Conservation (phyloP, 2,113 vertebrate species). For the Aythya baeri region DNA sequence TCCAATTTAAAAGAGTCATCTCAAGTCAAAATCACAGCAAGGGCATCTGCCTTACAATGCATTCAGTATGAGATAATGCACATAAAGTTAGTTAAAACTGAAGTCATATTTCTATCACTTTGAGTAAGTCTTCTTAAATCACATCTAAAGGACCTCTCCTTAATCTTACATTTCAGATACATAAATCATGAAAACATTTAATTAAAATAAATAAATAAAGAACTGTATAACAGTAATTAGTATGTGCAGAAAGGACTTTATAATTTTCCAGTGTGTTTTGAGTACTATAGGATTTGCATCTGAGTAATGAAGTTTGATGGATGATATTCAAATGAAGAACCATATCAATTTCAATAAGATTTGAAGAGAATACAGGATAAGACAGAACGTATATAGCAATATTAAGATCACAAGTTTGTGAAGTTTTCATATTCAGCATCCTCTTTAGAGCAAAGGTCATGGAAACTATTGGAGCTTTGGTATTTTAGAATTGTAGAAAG, state of each 20-base stretch:
- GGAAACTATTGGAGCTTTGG: not conserved
- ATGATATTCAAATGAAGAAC: not conserved
- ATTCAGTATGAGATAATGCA: not conserved
- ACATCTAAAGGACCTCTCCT: not conserved
- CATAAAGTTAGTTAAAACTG: not conserved
- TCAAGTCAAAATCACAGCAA: not conserved
- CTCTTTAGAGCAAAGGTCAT: not conserved
- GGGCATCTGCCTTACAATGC: not conserved
- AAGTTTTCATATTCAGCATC: not conserved
- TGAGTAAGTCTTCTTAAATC: not conserved
- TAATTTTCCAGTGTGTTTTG: not conserved
- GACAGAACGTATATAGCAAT: not conserved
- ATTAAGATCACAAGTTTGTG: not conserved
- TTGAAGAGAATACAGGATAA: not conserved
- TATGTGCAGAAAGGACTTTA: not conserved
- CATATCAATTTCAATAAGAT: not conserved
- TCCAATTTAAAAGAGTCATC: not conserved
- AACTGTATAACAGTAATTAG: not conserved
- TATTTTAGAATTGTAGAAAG: not conserved
- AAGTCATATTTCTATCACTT: not conserved
- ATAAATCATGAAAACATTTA: not conserved
- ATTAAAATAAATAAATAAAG: not conserved
- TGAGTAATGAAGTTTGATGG: not conserved
- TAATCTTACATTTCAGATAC: not conserved
- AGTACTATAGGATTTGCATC: not conserved